Base-by-base conservation (phyloP, 2,888 invertebrate genomes). In the Saturnia pavonia region DNA sequence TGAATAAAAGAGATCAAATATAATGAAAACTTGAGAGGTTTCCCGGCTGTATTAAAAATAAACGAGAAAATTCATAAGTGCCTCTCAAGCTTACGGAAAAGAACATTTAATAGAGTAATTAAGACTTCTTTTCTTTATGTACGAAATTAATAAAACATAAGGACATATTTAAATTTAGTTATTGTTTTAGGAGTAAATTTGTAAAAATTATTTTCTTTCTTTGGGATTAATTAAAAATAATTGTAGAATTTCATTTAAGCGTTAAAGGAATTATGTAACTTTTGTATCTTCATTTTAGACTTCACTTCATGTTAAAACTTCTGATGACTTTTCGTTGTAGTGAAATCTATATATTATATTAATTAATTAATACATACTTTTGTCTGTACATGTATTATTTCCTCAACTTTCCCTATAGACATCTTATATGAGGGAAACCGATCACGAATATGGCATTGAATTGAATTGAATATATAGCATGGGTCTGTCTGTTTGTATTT, bases 1-100 rank as follows among this genome's bases (percentile, higher is more conserved):
- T 77, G 75, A 79, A 78, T 77, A 82, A 70, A 78, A 80, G 77
- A 80, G 78, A 81, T 82, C 80, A 83, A 79, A 70, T 67, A 70
- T 79, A 79, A 82, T 82, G 77, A 79, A 78, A 77, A 70, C 73
- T 75, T 73, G 74, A 76, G 77, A 76, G 78, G 78, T 79, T 76
- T 74, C 72, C 74, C 73, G 68, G 70, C 65, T 72, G 76, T 71
- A 72, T 60, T 48, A 72, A 60, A 69, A 67, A 54, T 60, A 70
- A 68, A 72, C 68, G 69, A 43, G 42, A 66, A 34, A 67, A 67
- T 54, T 71, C 57, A 54, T 69, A 42, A 69, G 70, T 70, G 67
- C 51, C 66, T 42, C 66, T 70, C n/a, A 65, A 65, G 65, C n/a
- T 65, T 14, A 60, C 57, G 57, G 57, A 27, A 60, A 27, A 27